Evolutionary conservation across 2,113 vertebrate species (phyloP), one percentile per base, ranked within the genome.

Genomic region (Microcebus lehilahytsara): DNA sequence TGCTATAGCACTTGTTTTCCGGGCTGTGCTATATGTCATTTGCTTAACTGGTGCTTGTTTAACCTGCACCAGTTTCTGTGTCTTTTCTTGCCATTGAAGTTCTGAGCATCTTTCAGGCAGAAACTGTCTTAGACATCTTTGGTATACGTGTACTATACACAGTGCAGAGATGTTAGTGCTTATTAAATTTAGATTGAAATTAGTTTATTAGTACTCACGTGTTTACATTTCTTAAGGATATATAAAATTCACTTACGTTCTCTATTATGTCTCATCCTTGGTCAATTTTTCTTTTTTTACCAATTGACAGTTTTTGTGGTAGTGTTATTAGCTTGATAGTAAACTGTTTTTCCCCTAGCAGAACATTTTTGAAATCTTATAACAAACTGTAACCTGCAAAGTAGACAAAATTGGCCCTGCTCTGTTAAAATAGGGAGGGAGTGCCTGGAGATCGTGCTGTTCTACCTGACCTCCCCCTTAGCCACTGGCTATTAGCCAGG

Each of bases 311-410:
- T 85, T 93, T 34, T 94, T 95, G 27, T 3, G 74, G 66, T 80
- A 42, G 37, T 83, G 11, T 78, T 94, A 92, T 94, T 85, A 94
- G 37, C 16, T 64, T 92, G 30, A 72, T 74, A 72, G 46, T 80
- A 90, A 79, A 56, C 30, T 42, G 13, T 74, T 86, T 94, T 53
- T 37, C 67, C 23, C 56, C 25, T 34, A 83, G 49, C 5, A 93
- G 27, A 67, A 17, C 9, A 12, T 42, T 34, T 93, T 77, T 81
- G 75, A 96, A 94, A 91, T 94, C 51, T 95, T 96, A 14, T 9
- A 56, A 5, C 19, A 14, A 74, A 40, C 30, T 22, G 3, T 86
- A 85, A 37, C 19, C 42, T 83, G 30, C 46, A 72, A 84, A 88
- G 56, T 58, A 72, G 77, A 22, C 75, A 40, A 27, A 93, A 23